Percentiles rank a stretch among this genome's conserved stretches.
Conservation (phyloP, 2,113 vertebrate species). For the Triplophysa tibetana region DNA sequence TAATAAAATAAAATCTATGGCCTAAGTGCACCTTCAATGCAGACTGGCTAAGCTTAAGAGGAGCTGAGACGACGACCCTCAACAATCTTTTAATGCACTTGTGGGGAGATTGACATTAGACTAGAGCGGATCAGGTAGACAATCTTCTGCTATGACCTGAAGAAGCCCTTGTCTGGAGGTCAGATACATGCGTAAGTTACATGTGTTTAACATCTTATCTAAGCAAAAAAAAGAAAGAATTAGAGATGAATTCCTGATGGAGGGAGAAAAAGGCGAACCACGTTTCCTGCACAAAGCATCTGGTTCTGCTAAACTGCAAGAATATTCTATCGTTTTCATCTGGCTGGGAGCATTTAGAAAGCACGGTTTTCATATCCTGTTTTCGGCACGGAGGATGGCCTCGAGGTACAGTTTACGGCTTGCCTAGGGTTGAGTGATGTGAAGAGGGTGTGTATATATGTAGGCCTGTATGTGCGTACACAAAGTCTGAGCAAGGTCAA, state of each 20-base stretch:
- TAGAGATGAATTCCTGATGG: background rate
- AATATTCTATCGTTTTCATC: slow-evolving; percentile 72
- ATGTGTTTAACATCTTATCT: background rate
- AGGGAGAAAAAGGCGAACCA: background rate
- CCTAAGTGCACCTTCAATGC: slow-evolving; percentile 4
- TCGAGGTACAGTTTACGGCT: slow-evolving; percentile 67
- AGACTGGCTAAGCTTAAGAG: slow-evolving; percentile 23
- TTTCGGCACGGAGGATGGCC: slow-evolving; percentile 58
- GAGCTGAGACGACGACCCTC: slow-evolving; percentile 37
- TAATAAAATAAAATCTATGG: background rate
- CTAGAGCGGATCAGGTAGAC: slow-evolving; percentile 56
- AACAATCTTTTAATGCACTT: slow-evolving; percentile 67
- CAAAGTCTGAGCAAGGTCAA: slow-evolving; percentile 30
- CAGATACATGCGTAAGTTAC: slow-evolving; percentile 46
- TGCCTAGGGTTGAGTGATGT: slow-evolving; percentile 52
- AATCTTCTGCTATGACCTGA: slow-evolving; percentile 54
- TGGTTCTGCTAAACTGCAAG: slow-evolving; percentile 72
- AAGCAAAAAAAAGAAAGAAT: background rate
- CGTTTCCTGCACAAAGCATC: slow-evolving; percentile 60
- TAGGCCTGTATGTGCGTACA: background rate
- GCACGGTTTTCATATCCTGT: slow-evolving; percentile 72
- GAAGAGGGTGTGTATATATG: slow-evolving; percentile 38
- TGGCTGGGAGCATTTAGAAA: slow-evolving; percentile 69
- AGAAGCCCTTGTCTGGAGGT: slow-evolving; percentile 14
- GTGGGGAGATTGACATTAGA: slow-evolving; percentile 50